These are phyloP conservation scores for Deilephila elpenor DNA, from an alignment of 2,888 invertebrate genomes.

Conservation along the genomic window DNA sequence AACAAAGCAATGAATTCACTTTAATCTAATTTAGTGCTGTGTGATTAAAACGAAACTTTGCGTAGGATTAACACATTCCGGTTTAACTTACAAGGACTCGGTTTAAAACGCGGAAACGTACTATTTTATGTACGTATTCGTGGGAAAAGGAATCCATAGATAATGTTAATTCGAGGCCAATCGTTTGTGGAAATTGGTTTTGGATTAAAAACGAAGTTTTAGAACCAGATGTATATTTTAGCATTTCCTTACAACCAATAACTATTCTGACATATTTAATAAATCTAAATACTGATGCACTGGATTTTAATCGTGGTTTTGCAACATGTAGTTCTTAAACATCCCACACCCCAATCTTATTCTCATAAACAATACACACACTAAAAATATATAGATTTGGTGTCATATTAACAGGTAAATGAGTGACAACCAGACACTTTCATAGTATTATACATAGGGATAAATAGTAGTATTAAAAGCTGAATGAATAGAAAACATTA, in stretches of 20 bases:
- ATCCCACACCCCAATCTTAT: no score
- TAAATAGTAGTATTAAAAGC: not conserved
- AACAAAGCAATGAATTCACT: not conserved
- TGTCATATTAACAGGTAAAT: no score
- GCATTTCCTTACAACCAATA: not conserved
- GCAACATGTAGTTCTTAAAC: no score
- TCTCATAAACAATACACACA: no score
- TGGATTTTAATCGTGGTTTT: no score
- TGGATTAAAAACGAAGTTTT: not conserved
- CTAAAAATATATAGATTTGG: no score
- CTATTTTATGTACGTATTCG: not conserved
- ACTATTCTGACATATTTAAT: not conserved
- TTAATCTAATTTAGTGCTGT: not conserved
- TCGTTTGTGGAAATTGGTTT: conserved; percentile 4
- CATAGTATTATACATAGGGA: no score
- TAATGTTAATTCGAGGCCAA: conserved; percentile 14
- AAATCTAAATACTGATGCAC: no score
- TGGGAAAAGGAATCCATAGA: conserved; percentile 3
- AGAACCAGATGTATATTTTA: not conserved
- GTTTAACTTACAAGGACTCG: not conserved
- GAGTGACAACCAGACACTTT: no score
- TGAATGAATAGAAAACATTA: not conserved
- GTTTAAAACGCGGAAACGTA: not conserved
- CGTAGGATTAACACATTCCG: conserved; percentile 12
- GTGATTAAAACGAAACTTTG: conserved; percentile 8